Percentiles rank a stretch among this genome's conserved stretches.
phyloP scores from a whole-genome alignment of 2,113 vertebrate species.

The Leucoraja erinaceus region DNA sequence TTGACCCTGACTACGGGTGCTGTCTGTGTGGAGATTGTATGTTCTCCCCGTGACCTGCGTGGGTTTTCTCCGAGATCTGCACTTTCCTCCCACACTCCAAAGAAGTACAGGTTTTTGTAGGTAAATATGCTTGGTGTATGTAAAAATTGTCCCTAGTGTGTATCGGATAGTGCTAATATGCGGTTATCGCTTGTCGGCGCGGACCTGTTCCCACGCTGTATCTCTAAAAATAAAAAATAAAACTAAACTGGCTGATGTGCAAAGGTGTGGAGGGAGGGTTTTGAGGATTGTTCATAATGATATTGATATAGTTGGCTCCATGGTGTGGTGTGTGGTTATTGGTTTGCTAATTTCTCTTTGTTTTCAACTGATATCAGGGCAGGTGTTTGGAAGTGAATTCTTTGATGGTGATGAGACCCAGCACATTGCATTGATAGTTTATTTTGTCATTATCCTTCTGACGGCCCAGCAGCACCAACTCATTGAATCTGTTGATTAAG shows the following conservation, averaged over 20 bases:
- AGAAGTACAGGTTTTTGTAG: too few relatives aligned
- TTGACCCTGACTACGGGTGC: too few relatives aligned
- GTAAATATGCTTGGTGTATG: too few relatives aligned
- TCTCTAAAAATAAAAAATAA: too few relatives aligned
- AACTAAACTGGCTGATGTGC: not conserved
- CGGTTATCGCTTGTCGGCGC: too few relatives aligned
- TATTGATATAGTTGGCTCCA: not conserved
- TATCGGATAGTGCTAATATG: too few relatives aligned
- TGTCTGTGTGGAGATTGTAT: too few relatives aligned
- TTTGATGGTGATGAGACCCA: not conserved
- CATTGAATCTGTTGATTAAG: conserved; percentile 21
- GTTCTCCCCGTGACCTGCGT: too few relatives aligned
- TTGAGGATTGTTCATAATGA: not conserved
- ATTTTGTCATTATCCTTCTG: not conserved
- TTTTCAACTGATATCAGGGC: not conserved
- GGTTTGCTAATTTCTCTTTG: not conserved
- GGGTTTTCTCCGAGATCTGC: too few relatives aligned
- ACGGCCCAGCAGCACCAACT: not conserved
- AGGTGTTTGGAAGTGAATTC: not conserved
- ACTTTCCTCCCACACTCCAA: too few relatives aligned
- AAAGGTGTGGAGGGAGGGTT: not conserved
- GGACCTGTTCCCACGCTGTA: too few relatives aligned
- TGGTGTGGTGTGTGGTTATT: not conserved
- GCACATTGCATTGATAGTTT: not conserved
- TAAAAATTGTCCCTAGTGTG: too few relatives aligned